Conservation (phyloP, 2,888 invertebrate genomes). For the Acronicta alni region DNA sequence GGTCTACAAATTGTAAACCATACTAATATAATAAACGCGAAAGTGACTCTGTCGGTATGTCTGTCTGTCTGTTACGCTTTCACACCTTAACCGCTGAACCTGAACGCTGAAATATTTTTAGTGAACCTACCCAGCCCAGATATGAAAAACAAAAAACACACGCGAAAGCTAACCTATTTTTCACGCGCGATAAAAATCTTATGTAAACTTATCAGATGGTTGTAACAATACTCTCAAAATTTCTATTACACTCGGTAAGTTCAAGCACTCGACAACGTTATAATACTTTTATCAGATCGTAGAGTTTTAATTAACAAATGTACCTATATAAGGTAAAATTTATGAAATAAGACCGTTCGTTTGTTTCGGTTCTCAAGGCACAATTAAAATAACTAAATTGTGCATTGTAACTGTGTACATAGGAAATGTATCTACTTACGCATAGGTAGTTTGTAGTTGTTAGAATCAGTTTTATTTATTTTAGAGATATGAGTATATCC, state of each 20-base stretch:
- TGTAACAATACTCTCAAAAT: conserved; percentile 44
- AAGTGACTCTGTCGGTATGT: no score
- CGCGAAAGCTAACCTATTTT: conserved; percentile 27
- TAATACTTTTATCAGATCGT: conserved; percentile 51
- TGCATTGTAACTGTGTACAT: not conserved
- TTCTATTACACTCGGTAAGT: conserved; percentile 33
- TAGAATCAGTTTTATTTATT: no score
- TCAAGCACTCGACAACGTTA: conserved; percentile 50
- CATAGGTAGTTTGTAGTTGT: no score
- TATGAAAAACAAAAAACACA: not conserved
- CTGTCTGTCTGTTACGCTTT: no score
- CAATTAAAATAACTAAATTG: conserved; percentile 31
- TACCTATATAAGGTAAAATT: conserved; percentile 23
- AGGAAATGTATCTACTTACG: no score
- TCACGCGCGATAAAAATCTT: conserved; percentile 41
- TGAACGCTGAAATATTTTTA: not conserved
- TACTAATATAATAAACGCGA: no score
- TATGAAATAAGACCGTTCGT: conserved; percentile 38
- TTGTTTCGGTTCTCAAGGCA: conserved; percentile 41
- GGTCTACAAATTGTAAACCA: no score
- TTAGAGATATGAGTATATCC: no score
- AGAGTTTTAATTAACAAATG: conserved; percentile 54
- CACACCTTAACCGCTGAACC: no score
- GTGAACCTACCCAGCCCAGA: not conserved
- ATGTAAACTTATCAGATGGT: conserved; percentile 45